These are phyloP conservation scores for Coecobrya sp. DNA, from an alignment of 2,888 invertebrate species.

Conservation along the genomic window DNA sequence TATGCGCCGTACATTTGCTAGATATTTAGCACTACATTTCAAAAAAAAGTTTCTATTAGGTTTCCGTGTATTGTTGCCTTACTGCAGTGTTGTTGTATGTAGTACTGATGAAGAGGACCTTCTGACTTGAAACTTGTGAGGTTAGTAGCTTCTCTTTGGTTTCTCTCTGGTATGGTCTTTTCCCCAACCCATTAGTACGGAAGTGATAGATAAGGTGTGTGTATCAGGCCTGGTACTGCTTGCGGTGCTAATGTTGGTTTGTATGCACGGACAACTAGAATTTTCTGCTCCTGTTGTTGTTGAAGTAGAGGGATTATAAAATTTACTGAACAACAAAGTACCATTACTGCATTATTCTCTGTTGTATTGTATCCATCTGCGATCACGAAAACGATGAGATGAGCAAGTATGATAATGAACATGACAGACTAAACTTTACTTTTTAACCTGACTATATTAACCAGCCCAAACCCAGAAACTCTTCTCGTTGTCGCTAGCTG, in stretches of 20 bases:
- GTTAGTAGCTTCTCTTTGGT: slow-evolving; percentile 65
- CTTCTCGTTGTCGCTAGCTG: slow-evolving; percentile 28
- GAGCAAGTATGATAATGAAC: slow-evolving; percentile 63
- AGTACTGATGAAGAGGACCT: slow-evolving; percentile 3
- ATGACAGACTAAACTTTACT: slow-evolving; percentile 20
- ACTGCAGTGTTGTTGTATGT: slow-evolving; percentile 46
- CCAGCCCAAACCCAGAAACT: slow-evolving; percentile 31
- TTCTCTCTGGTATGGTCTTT: slow-evolving; percentile 1
- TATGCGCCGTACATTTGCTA: background rate
- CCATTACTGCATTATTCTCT: slow-evolving; percentile 39
- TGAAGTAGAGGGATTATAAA: slow-evolving; percentile 63
- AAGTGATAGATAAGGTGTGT: slow-evolving; percentile 70
- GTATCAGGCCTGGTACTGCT: slow-evolving; percentile 51
- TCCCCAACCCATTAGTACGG: slow-evolving; percentile 62
- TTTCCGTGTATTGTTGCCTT: slow-evolving; percentile 30
- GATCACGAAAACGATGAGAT: slow-evolving; percentile 51
- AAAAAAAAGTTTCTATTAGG: slow-evolving; percentile 22
- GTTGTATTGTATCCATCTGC: slow-evolving; percentile 46
- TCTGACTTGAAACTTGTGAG: slow-evolving; percentile 67
- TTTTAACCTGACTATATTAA: slow-evolving; percentile 37
- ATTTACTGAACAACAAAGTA: slow-evolving; percentile 69
- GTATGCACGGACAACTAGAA: slow-evolving; percentile 25
- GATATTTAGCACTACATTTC: slow-evolving; percentile 10
- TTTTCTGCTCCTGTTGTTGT: slow-evolving; percentile 48
- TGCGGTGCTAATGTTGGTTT: slow-evolving; percentile 30